Evolutionary conservation across 1,140 invertebrate genomes (phyloP).

Genomic region (Diorhabda carinulata): DNA sequence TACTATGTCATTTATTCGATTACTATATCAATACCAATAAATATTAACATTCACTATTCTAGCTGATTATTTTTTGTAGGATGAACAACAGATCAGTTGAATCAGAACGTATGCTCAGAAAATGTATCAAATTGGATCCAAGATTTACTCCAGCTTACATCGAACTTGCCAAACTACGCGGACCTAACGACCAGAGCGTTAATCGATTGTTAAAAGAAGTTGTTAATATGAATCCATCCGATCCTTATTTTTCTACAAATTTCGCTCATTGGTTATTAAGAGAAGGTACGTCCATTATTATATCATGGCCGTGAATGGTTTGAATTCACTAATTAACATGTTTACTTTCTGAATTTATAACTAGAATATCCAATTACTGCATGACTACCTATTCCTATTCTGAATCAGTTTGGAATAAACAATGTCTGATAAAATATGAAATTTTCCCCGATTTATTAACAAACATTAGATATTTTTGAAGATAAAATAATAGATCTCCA

Average conservation of each 20-base stretch:
- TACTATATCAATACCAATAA: too few species aligned
- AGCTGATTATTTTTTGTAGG: conserved; percentile 43
- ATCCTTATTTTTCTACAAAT: conserved; percentile 63
- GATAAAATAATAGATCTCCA: too few species aligned
- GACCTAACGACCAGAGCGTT: conserved; percentile 54
- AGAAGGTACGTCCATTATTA: conserved; percentile 52
- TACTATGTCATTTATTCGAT: too few species aligned
- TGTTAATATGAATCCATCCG: conserved; percentile 58
- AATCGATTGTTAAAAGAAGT: conserved; percentile 55
- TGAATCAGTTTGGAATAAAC: background rate
- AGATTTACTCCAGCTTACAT: conserved; percentile 65
- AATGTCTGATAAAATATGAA: too few species aligned
- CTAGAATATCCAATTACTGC: background rate
- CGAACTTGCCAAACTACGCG: conserved; percentile 58
- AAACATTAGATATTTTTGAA: background rate
- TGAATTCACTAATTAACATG: background rate
- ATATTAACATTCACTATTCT: too few species aligned
- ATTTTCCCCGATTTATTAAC: background rate
- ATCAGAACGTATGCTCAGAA: conserved; percentile 63
- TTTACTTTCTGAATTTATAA: background rate
- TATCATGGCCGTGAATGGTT: background rate
- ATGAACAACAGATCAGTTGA: conserved; percentile 64
- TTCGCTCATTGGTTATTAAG: conserved; percentile 64
- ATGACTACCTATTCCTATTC: background rate
- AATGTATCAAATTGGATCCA: conserved; percentile 62